These are phyloP conservation scores for Neomonachus schauinslandi DNA, from an alignment of 2,113 vertebrate species.

Conservation along the genomic window DNA sequence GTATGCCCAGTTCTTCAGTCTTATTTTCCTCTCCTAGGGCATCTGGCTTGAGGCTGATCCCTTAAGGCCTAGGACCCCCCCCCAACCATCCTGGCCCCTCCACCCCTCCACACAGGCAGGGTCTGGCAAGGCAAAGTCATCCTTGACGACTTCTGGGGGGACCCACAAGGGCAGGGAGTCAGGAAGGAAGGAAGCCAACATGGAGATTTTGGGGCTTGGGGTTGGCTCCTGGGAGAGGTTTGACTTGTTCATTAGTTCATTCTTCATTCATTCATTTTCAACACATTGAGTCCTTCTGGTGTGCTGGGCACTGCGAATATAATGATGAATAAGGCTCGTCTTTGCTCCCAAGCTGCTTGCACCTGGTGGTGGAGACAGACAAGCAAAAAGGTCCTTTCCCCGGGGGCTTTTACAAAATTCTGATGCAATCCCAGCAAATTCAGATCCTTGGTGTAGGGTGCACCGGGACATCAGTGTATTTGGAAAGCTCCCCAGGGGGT, in stretches of 20 bases:
- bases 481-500: neutral
- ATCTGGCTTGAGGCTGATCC: neutral
- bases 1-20: neutral
- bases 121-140: neutral
- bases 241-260: neutral
- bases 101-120: neutral
- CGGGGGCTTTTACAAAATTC: neutral
- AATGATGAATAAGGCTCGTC: neutral
- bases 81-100: neutral
- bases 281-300: neutral
- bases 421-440: neutral
- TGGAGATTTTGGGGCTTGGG: neutral
- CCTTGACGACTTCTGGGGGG: neutral
- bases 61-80: neutral
- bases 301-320: neutral
- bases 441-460: neutral
- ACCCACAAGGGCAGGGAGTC: neutral
- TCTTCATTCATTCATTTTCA: neutral
- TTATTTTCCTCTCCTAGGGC: neutral
- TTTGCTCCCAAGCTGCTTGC: neutral
- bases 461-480: fast-evolving
- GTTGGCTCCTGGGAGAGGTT: neutral
- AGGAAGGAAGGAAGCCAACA: neutral
- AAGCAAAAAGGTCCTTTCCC: neutral
- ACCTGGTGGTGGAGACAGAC: neutral